Evolutionary conservation across 2,113 vertebrate genomes (phyloP), one percentile per base, ranked within the genome.

Genomic region (Prionailurus bengalensis): DNA sequence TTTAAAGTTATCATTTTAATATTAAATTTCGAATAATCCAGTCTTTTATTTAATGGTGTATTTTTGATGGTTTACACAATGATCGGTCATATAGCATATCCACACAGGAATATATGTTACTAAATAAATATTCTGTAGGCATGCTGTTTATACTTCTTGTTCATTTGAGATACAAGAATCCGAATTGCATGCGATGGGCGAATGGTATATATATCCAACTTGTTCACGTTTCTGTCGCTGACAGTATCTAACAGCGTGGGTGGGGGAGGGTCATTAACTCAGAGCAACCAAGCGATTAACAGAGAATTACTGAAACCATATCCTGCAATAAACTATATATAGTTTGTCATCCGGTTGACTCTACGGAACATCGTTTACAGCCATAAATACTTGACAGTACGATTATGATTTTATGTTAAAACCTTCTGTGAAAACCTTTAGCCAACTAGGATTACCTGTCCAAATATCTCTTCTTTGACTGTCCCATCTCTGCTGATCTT

Each of bases 321-420:
- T 73, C n/a, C 70, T 31, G 4, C 11, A 63, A 45, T 65, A 71
- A 94, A 42, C 87, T 55, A 55, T 13, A 4, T 65, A 63, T 10
- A 81, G 5, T 51, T 70, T 23, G 33, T 29, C 51, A 63, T 33
- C 31, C 8, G 45, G 8, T 53, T 85, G 73, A 70, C 74, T 76
- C 33, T 14, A 63, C 27, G 16, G 17, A 83, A 33, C 11, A 45
- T 76, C 14, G 33, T 14, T 25, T 65, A 48, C 10, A 73, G 17
- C 61, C 33, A 29, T 83, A 84, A 82, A 90, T 71, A 53, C 19
- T 90, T 86, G 36, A 82, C 9, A 61, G 25, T 48, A 86, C n/a
- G 39, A 51, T 68, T 85, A 68, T 61, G 27, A 85, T 53, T 91
- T 90, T 86, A 94, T 79, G 92, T 88, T 12, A 79, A 51, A 87